phyloP scores from a whole-genome alignment of 2,888 invertebrate species.

The Melinaea menophilus region DNA sequence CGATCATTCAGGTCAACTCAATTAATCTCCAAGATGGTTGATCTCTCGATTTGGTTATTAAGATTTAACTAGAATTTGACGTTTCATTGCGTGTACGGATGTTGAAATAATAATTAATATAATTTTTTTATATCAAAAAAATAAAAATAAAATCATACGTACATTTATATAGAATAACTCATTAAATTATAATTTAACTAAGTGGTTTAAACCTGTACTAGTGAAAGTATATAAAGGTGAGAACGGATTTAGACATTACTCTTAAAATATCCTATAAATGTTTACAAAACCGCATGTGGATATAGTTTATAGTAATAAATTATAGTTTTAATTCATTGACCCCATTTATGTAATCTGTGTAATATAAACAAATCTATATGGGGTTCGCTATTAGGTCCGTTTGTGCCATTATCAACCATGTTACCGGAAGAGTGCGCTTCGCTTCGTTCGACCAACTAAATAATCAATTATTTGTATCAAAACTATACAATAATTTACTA shows the following conservation, averaged over 20 bases:
- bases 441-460: conserved; percentile 47
- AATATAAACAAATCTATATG: conserved; percentile 24
- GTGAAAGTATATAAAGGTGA: too few relatives aligned
- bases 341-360: conserved; percentile 31
- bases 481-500: conserved; percentile 15
- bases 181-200: too few relatives aligned
- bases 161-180: too few relatives aligned
- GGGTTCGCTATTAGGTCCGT: conserved; percentile 11
- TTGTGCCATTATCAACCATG: conserved; percentile 34
- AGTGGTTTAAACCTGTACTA: too few relatives aligned
- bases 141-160: too few relatives aligned
- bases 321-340: conserved; percentile 17
- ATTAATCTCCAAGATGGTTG: conserved; percentile 44
- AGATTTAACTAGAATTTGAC: conserved; percentile 14
- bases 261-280: background rate
- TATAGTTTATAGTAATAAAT: conserved; percentile 13
- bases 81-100: conserved; percentile 9
- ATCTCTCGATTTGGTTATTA: conserved; percentile 20
- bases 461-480: background rate
- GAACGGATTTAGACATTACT: background rate
- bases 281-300: conserved; percentile 7
- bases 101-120: conserved; percentile 3
- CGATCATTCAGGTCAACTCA: conserved; percentile 58
- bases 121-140: background rate
- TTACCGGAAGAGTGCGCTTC: conserved; percentile 54